Conservation (phyloP, 2,113 vertebrate genomes). For the Eudyptes chrysolophus region DNA sequence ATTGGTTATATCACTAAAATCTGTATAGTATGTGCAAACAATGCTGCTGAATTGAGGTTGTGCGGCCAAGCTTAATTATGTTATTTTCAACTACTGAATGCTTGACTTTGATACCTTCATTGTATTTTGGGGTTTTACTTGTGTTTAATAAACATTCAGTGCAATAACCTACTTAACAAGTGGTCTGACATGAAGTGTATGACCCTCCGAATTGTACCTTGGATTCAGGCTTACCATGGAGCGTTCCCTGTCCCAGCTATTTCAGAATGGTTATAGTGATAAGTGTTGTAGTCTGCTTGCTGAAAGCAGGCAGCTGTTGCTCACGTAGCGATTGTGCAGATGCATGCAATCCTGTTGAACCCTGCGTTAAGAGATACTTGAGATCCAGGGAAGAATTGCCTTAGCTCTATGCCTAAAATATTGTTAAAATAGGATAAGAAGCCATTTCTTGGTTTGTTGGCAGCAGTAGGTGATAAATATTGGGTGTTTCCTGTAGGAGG, state of each 20-base stretch:
- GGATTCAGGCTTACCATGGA: neutral
- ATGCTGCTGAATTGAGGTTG: neutral
- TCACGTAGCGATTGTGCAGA: accelerated
- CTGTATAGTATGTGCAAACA: neutral
- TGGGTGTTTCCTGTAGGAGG: neutral
- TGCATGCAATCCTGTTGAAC: neutral
- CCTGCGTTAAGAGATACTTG: neutral
- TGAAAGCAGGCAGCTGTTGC: neutral
- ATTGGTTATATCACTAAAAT: neutral
- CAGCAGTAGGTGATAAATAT: neutral
- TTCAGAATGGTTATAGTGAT: neutral
- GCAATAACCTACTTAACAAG: neutral
- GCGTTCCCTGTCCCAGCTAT: neutral
- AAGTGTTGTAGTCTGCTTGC: neutral
- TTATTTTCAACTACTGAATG: neutral
- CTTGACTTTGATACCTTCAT: neutral
- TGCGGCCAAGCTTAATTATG: neutral
- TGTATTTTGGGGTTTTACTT: neutral
- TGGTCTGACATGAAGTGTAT: neutral
- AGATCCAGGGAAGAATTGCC: neutral
- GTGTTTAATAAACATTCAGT: neutral
- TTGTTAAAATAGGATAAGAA: neutral
- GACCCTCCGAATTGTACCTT: neutral
- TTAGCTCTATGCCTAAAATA: neutral
- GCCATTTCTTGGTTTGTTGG: neutral